Conservation (phyloP, 2,797 vertebrate species). For the Chanos chanos region DNA sequence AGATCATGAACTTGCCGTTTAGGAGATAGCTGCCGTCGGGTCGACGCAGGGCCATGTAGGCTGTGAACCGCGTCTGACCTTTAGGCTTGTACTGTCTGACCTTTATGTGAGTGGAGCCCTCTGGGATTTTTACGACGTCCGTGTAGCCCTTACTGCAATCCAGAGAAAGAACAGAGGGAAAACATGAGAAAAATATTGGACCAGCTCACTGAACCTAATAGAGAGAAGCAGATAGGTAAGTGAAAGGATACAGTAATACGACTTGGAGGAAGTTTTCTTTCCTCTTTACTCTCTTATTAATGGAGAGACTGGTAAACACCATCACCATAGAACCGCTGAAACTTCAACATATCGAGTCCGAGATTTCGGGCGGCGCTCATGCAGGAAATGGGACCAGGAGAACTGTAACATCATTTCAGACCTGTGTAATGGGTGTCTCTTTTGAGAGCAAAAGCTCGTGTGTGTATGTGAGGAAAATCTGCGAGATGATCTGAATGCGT, state of each 20-base stretch:
- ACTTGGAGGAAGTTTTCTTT: no score
- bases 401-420: no score
- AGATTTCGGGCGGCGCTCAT: no score
- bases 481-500: no score
- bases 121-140: conserved; percentile 91
- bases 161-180: not conserved
- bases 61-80: conserved; percentile 88
- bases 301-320: no score
- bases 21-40: conserved; percentile 87
- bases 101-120: conserved; percentile 92
- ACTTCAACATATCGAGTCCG: no score
- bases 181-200: not conserved
- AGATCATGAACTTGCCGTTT: conserved; percentile 98
- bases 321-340: no score
- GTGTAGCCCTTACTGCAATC: conserved; percentile 90
- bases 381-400: no score
- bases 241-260: no score
- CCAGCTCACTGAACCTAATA: not conserved
- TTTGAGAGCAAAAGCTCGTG: not conserved
- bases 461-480: not conserved
- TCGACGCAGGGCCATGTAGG: conserved; percentile 89
- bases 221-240: conserved; percentile 1
- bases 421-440: not conserved
- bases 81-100: conserved; percentile 93
- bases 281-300: no score